Percentiles rank a stretch among this genome's conserved stretches.
phyloP scores from a whole-genome alignment of 2,888 invertebrate species.

The Mallateleia sp. region DNA sequence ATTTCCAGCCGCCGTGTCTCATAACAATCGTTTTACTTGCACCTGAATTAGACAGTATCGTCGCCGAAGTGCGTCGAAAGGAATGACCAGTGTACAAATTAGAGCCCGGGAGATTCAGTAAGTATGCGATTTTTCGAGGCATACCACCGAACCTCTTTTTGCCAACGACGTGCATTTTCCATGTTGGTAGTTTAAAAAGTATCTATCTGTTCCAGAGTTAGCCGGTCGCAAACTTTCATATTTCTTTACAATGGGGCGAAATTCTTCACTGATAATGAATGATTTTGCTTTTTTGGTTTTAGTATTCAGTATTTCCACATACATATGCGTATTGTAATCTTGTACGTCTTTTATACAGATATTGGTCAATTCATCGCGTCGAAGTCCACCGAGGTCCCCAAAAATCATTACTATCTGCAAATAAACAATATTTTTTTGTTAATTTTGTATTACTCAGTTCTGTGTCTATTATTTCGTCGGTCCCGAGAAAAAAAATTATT shows the following conservation, averaged over 20 bases:
- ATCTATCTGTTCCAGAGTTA: conserved; percentile 41
- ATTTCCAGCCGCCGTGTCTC: conserved; percentile 65
- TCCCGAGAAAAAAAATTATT: too few relatives aligned
- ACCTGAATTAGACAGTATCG: conserved; percentile 71
- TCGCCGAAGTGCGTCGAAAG: conserved; percentile 74
- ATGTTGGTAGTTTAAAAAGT: conserved; percentile 73
- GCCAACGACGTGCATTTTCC: conserved; percentile 76
- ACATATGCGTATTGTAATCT: conserved; percentile 36
- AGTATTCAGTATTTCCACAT: conserved; percentile 44
- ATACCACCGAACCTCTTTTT: conserved; percentile 74
- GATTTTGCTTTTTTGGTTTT: conserved; percentile 49
- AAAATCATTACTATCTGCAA: conserved; percentile 61
- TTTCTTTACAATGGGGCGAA: conserved; percentile 37
- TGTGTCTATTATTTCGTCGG: too few relatives aligned
- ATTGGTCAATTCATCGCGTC: conserved; percentile 61
- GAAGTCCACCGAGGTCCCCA: conserved; percentile 48
- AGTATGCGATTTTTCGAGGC: conserved; percentile 76
- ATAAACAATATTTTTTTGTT: conserved; percentile 22
- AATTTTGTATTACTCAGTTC: not conserved
- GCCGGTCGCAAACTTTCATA: conserved; percentile 50
- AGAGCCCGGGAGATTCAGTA: conserved; percentile 71
- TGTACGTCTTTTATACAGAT: conserved; percentile 40
- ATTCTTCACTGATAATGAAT: conserved; percentile 45
- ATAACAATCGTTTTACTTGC: conserved; percentile 63
- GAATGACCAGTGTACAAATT: conserved; percentile 75